A percentile compares a stretch with the other conserved stretches of the same genome.
Evolutionary conservation across 2,113 vertebrate species (phyloP).

Genomic region (Triplophysa rosa): DNA sequence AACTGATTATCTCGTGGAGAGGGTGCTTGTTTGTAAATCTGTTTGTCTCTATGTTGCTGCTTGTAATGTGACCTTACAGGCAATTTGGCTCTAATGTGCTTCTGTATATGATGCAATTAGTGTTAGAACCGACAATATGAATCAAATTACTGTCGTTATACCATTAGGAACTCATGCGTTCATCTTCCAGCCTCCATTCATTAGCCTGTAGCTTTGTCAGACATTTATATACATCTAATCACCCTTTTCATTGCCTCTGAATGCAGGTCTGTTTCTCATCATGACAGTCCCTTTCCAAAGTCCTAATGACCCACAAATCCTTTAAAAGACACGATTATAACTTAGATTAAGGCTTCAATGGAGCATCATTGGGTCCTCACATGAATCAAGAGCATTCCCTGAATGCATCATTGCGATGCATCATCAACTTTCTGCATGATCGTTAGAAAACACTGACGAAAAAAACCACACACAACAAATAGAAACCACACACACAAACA

Average conservation of each 20-base stretch:
- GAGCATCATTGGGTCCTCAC: conserved; percentile 34
- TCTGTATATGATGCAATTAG: conserved; percentile 65
- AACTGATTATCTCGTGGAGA: conserved; percentile 46
- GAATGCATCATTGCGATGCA: conserved; percentile 29
- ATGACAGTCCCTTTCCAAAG: conserved; percentile 17
- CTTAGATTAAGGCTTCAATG: conserved; percentile 33
- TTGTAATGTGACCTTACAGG: conserved; percentile 55
- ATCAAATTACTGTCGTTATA: conserved; percentile 73
- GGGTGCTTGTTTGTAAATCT: conserved; percentile 59
- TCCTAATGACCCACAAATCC: conserved; percentile 41
- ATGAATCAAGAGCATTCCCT: conserved; percentile 26
- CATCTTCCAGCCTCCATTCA: conserved; percentile 63
- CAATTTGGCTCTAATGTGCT: conserved; percentile 51
- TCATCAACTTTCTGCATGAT: conserved; percentile 18
- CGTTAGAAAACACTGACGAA: neutral
- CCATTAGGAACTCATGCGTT: conserved; percentile 64
- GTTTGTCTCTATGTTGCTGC: conserved; percentile 56
- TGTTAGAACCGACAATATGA: conserved; percentile 69
- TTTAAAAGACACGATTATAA: conserved; percentile 38
- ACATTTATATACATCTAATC: conserved; percentile 55
- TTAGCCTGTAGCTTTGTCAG: conserved; percentile 61
- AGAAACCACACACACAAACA: neutral
- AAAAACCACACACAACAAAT: neutral
- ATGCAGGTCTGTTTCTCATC: conserved; percentile 33
- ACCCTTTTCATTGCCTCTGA: conserved; percentile 36